Evolutionary conservation across 2,113 vertebrate species (phyloP).

Genomic region (Zosterops hypoxanthus): DNA sequence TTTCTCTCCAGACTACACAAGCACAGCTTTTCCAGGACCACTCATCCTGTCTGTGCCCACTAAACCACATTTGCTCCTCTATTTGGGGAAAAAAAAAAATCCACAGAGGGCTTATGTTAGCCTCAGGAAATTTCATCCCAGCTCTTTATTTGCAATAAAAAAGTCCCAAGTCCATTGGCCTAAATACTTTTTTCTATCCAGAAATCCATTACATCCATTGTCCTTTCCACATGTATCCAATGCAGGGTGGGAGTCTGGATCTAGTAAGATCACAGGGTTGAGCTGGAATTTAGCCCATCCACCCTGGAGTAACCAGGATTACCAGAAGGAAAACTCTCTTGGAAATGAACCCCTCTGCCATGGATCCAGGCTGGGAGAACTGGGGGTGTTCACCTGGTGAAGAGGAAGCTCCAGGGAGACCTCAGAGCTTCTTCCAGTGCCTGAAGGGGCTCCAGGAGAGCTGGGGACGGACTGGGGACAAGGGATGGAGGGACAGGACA

Average conservation of each 20-base stretch:
- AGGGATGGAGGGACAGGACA: not conserved
- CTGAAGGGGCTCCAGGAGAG: not conserved
- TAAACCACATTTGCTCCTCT: not conserved
- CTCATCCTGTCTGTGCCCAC: too few relatives aligned
- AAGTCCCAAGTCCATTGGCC: not conserved
- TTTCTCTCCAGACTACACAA: too few relatives aligned
- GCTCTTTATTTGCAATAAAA: not conserved
- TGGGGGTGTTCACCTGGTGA: not conserved
- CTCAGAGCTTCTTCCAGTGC: not conserved
- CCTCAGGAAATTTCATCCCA: not conserved
- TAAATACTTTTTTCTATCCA: not conserved
- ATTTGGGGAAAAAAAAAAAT: not conserved
- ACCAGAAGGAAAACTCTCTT: not conserved
- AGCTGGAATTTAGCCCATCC: too few relatives aligned
- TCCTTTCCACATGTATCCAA: not conserved
- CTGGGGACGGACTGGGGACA: not conserved
- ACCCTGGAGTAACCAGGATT: too few relatives aligned
- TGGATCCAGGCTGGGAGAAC: not conserved
- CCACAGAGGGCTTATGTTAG: not conserved
- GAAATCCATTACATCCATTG: not conserved
- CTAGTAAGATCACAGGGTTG: too few relatives aligned
- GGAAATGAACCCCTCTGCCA: not conserved
- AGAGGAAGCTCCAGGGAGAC: rapidly evolving
- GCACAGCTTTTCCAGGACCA: too few relatives aligned
- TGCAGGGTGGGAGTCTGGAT: not conserved